Evolutionary conservation across 2,797 vertebrate species (phyloP), one percentile per base, ranked within the genome.

Genomic region (Argya squamiceps): DNA sequence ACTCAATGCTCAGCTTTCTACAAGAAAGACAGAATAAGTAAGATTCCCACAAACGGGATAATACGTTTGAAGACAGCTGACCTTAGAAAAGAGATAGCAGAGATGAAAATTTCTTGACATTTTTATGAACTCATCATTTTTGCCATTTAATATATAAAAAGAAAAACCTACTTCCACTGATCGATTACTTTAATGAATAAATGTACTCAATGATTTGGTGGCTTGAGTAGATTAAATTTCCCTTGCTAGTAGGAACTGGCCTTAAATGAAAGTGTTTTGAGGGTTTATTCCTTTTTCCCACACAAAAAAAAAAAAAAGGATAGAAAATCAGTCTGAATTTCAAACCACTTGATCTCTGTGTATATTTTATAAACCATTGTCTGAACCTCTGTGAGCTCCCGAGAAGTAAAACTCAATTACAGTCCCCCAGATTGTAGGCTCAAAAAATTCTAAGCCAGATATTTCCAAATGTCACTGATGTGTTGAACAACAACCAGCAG

Each of bases 151-250:
- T 97, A 94, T 95, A 95, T 93, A 87, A 94, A 96, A 97, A 90
- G 89, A 96, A 97, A 97, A 94, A 67, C 78, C 95, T 96, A 96
- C 96, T 97, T 88, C 92, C 78, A 81, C 90, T 97, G 97, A 97
- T 97, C 96, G 96, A 97, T 97, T 97, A 97, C 93, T 97, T 97
- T 97, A 98, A 97, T 98, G 97, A 98, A 97, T 97, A 97, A 97
- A 97, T 94, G 93, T 89, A 97, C 96, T 92, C 92, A 81, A 52
- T 81, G 94, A 96, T 96, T 97, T 96, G 95, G 89, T 96, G 89
- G 71, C 59, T 94, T 65, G 92, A 96, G 96, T 92, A 49, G 76
- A 96, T 97, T 97, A 97, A 96, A 97, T 97, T 97, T 96, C 95
- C 96, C 95, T 96, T 96, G 88, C 94, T 95, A 70, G 95, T 89